Conservation (phyloP, 2,113 vertebrate species). For the Pelvicachromis taeniatus region DNA sequence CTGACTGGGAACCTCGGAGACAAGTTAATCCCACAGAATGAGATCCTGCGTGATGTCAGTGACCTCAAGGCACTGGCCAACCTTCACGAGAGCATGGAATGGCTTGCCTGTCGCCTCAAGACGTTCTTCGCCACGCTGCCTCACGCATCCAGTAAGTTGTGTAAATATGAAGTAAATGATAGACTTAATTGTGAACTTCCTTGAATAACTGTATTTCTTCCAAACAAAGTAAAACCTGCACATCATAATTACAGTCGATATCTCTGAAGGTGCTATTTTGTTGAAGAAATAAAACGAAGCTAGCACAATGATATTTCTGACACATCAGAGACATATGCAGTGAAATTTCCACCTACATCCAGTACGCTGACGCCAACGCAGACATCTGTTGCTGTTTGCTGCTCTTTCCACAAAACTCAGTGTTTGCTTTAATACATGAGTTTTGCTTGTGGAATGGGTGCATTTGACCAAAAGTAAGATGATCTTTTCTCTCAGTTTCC, state of each 20-base stretch:
- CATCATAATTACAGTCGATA: background rate
- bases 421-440: background rate
- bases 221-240: background rate
- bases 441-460: background rate
- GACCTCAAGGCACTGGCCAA: slow-evolving; percentile 97
- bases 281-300: background rate
- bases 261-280: background rate
- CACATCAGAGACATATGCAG: background rate
- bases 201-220: background rate
- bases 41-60: slow-evolving; percentile 92
- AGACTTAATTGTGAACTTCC: background rate
- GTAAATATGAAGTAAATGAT: background rate
- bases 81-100: slow-evolving; percentile 97
- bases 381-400: slow-evolving; percentile 25
- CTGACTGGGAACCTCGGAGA: slow-evolving; percentile 96
- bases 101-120: slow-evolving; percentile 86
- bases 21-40: slow-evolving; percentile 92
- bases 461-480: background rate
- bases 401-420: background rate
- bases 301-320: background rate
- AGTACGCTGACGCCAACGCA: background rate
- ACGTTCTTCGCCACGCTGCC: slow-evolving; percentile 82
- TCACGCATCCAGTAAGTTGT: slow-evolving; percentile 80
- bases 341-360: background rate
- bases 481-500: background rate